Base-by-base conservation (phyloP, 2,888 invertebrate genomes). In the Cephalotes varians region DNA sequence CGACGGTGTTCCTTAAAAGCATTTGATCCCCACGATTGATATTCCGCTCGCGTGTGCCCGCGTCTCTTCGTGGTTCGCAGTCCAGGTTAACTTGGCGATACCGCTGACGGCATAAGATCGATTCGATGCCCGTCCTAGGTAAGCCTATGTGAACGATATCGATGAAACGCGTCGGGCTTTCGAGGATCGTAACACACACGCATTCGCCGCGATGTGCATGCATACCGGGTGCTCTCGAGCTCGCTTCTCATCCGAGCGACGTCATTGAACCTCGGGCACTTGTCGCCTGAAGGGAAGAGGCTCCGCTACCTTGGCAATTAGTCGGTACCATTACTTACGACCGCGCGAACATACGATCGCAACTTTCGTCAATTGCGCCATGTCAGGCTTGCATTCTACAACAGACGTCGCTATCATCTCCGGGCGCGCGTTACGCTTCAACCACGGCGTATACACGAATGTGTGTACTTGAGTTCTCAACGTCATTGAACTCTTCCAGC, bases 401-500 rank as follows among this genome's bases (percentile, higher is more conserved):
- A n/a, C 21, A 65, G 15, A 71, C 56, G 21, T 72, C 18, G 25
- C 79, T 58, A 15, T 67, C 54, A 6, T 54, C 67, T 40, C 10
- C 44, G 18, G n/a, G 18, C 31, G 40, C 31, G 44, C 58, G n/a
- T 56, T 65, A 21, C 37, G 25, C 56, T 69, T 47, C 56, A 56
- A 69, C 34, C 77, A 77, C 71, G 25, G 69, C 5, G 71, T 69
- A 77, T 69, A 28, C 21, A 47, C 44, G 25, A 69, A 54, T 56
- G 69, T 62, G 44, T 28, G 51, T 51, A 67, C 65, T 76, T 56
- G n/a, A 72, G 60, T 62, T 37, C 25, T 44, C 62, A 79, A 69
- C 93, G 92, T 93, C 92, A 91, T 91, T 93, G 92, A 93, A 92
- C 93, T 92, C 90, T 91, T 71, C 86, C 56, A 62, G 18, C 49